Conservation (phyloP, 2,888 invertebrate genomes). For the Rhagophthalmus giganteus region DNA sequence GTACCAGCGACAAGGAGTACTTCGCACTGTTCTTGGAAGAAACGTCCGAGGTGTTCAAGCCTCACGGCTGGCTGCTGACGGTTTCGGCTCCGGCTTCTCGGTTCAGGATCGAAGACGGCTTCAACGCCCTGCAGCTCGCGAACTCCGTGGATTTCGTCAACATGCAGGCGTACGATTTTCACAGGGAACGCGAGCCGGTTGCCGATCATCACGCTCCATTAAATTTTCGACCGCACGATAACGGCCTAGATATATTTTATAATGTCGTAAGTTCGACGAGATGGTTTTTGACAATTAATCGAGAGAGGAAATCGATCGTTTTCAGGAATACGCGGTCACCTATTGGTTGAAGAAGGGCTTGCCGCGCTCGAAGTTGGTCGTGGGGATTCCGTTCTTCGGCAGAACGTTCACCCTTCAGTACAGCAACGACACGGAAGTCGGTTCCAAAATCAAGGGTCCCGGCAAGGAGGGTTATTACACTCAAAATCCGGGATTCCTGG, state of each 20-base stretch:
- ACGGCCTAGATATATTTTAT: constrained; percentile 59
- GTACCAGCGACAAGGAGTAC: constrained; percentile 56
- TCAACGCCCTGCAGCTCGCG: constrained; percentile 64
- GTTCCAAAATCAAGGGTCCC: constrained; percentile 63
- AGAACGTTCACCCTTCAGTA: constrained; percentile 69
- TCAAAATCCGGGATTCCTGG: constrained; percentile 67
- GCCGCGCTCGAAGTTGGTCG: constrained; percentile 67
- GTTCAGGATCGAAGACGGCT: constrained; percentile 68
- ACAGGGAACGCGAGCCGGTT: constrained; percentile 53
- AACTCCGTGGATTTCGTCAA: constrained; percentile 68
- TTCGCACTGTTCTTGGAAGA: constrained; percentile 58
- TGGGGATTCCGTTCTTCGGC: constrained; percentile 75
- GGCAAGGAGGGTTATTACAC: constrained; percentile 71
- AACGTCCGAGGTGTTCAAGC: constrained; percentile 62
- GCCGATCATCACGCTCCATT: constrained; percentile 60
- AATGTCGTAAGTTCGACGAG: constrained; percentile 55
- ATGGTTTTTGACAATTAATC: too few species aligned
- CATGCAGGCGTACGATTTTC: constrained; percentile 68
- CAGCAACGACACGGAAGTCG: constrained; percentile 59
- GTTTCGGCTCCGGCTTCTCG: constrained; percentile 64
- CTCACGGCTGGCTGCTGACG: constrained; percentile 59
- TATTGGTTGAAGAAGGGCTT: constrained; percentile 68
- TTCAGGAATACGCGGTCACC: constrained; percentile 68
- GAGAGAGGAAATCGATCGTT: too few species aligned
- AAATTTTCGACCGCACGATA: constrained; percentile 56